Evolutionary conservation across 2,797 vertebrate genomes (phyloP), one percentile per base, ranked within the genome.

Genomic region (Sebastes cheni): DNA sequence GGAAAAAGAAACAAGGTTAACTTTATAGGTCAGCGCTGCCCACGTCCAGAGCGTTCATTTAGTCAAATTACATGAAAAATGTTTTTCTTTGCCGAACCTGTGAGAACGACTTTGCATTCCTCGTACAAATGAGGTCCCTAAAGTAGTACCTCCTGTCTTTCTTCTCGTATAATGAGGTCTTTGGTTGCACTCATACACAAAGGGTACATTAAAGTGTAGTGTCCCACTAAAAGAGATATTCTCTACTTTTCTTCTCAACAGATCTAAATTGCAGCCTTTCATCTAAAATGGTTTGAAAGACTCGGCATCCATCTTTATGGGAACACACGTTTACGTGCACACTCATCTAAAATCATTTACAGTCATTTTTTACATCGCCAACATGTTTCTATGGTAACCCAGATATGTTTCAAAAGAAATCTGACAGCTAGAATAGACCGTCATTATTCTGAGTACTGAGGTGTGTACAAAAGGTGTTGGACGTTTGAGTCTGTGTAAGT

Each of bases 1-100:
- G 5, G 3, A 0, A 4, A 89, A 77, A 69, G 83, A 90, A 92
- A 90, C 81, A 77, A 87, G 83, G 86, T 91, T 91, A 79, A 77
- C 69, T 89, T 86, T 85, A 69, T 85, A 84, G 90, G 82, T 84
- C 82, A 85, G 77, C 30, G 6, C 29, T 67, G 67, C 34, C 76
- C 66, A 74, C 9, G 4, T 87, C 64, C 71, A 72, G 22, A 52
- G 61, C 16, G 8, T 67, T 80, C 29, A 66, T 87, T 81, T 74
- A n/a, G 58, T 72, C 50, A 61, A 54, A 75, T 76, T 76, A 75
- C 42, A 80, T 46, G 58, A 70, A 71, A 67, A 68, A 59, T 39
- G 4, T n/a, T 61, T 62, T 72, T 65, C 52, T 23, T 59, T 0
- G 1, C 73, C n/a, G 34, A 74, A 69, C 67, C 62, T 55, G 32